phyloP scores from a whole-genome alignment of 2,888 invertebrate genomes.

The Agrotis ipsilon region DNA sequence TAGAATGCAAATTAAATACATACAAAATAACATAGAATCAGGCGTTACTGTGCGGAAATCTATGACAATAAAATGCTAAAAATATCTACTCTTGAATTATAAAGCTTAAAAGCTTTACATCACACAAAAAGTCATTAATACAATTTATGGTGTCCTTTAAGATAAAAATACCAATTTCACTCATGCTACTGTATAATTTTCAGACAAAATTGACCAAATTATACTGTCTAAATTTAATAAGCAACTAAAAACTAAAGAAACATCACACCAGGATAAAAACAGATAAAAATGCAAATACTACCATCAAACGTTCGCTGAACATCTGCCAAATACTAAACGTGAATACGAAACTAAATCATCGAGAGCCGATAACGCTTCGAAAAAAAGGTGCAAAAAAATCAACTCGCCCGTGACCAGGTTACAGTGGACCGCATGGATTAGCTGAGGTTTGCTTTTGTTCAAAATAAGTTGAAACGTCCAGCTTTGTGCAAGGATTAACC shows the following conservation, averaged over 20 bases:
- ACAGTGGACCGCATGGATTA: constrained; percentile 44
- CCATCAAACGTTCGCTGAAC: constrained; percentile 59
- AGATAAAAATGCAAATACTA: constrained; percentile 60
- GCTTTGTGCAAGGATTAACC: constrained; percentile 13
- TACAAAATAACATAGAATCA: not conserved
- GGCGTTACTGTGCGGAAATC: no score
- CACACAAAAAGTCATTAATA: not conserved
- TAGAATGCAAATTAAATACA: constrained; percentile 1
- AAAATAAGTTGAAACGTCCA: constrained; percentile 19
- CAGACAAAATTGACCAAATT: constrained; percentile 16
- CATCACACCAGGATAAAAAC: constrained; percentile 44
- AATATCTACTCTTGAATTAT: no score
- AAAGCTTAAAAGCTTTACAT: not conserved
- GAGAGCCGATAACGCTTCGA: constrained; percentile 55
- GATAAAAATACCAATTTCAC: not conserved
- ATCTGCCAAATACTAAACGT: constrained; percentile 70
- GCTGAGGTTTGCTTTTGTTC: constrained; percentile 32
- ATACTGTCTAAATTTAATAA: constrained; percentile 24
- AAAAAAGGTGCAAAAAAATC: constrained; percentile 62
- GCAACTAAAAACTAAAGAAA: constrained; percentile 39
- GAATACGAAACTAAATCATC: constrained; percentile 65
- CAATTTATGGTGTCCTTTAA: not conserved
- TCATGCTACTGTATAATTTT: constrained; percentile 1
- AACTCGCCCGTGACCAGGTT: constrained; percentile 56
- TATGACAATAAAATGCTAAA: no score